Base-by-base conservation (phyloP, 2,113 vertebrate species). In the Microcebus jonahi region DNA sequence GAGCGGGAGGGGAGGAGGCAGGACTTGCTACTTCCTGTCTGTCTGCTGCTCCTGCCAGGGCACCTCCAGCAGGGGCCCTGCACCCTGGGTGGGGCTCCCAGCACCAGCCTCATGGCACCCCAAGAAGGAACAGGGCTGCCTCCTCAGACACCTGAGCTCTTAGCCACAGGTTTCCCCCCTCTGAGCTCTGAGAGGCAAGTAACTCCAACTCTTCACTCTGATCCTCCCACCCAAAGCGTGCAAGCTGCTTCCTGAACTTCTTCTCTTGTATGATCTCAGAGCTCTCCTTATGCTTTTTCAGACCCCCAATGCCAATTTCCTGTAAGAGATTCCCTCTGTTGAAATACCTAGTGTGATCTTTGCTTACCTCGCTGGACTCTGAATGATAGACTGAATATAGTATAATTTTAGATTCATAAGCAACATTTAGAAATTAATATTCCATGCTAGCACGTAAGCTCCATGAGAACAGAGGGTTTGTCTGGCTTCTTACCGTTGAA, bases 31-130 rank as follows among this genome's bases (percentile, higher is more conserved):
- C 48, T 36, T 59, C 34, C 14, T 17, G 31, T 39, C 15, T 65
- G 21, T 25, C 80, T 13, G 48, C 42, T 73, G 7, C 23, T 84
- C 36, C 63, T 53, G 34, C 61, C 31, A 13, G 14, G n/a, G n/a
- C 36, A 48, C 36, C 42, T 31, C 57, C 67, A 34, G 31, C 6
- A 36, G 48, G 55, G 31, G 36, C 25, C 29, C 31, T 42, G 34
- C 0, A 7, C n/a, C 27, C 55, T 57, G 17, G 15, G 0, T 48
- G 14, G 6, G 61, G 8, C 18, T 75, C 31, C 3, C 10, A 29
- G 79, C 53, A 53, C 8, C 79, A 85, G 79, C 39, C 15, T 57
- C 61, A 13, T 21, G 27, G 25, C 48, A 65, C n/a, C 23, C n/a
- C 1, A 0, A 80, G 70, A 57, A 12, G 71, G 17, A 27, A 25